Evolutionary conservation across 2,113 vertebrate species (phyloP).

Genomic region (Malurus cyaneus): DNA sequence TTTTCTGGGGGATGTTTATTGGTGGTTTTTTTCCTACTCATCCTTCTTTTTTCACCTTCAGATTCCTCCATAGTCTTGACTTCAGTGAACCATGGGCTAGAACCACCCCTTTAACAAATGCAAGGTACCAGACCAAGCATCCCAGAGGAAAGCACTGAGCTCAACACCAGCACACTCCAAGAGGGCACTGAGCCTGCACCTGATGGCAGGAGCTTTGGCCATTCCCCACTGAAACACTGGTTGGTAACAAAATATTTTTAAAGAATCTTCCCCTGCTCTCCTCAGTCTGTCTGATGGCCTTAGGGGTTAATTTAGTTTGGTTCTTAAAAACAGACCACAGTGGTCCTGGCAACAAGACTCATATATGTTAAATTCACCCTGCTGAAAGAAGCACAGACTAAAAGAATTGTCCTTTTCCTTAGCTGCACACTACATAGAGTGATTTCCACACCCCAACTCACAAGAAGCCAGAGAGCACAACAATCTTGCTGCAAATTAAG

Average conservation of each 20-base stretch:
- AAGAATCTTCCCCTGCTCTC: not conserved
- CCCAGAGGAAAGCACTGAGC: not conserved
- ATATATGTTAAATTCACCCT: not conserved
- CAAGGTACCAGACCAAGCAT: not conserved
- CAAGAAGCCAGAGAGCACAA: not conserved
- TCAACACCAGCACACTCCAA: not conserved
- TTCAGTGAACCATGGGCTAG: not conserved
- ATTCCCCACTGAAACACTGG: not conserved
- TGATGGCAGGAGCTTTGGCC: not conserved
- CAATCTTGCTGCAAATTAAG: not conserved
- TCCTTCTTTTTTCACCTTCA: not conserved
- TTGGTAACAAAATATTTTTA: not conserved
- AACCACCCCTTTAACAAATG: not conserved
- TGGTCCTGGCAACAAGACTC: not conserved
- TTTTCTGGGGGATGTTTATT: not conserved
- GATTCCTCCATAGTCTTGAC: not conserved
- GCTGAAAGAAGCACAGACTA: not conserved
- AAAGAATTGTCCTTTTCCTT: not conserved
- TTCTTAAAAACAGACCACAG: not conserved
- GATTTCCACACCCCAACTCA: not conserved
- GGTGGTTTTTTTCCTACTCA: rapidly evolving
- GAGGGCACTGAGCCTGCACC: not conserved
- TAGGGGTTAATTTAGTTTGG: not conserved
- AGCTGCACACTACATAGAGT: not conserved
- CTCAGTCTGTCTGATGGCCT: not conserved